These are phyloP conservation scores for Carapus acus DNA, from an alignment of 2,797 vertebrate species.

Conservation along the genomic window DNA sequence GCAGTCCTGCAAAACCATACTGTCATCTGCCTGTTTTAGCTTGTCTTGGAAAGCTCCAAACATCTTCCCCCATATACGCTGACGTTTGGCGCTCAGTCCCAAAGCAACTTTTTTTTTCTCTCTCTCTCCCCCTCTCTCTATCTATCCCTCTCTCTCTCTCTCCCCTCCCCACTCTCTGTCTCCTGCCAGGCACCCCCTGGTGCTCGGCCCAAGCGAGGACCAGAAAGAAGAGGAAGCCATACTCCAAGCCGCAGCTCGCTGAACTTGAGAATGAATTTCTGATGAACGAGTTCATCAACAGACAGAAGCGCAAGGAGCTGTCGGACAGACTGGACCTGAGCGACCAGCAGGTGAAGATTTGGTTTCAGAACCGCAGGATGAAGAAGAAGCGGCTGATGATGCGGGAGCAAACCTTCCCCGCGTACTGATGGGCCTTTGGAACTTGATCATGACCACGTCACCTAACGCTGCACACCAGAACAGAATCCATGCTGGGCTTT, in stretches of 20 bases:
- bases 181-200: constrained; percentile 79
- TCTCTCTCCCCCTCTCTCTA: too few relatives aligned
- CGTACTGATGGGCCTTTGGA: constrained; percentile 74
- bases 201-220: constrained; percentile 81
- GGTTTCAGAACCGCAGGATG: constrained; percentile 88
- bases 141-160: too few relatives aligned
- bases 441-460: constrained; percentile 56
- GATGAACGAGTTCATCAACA: constrained; percentile 90
- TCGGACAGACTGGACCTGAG: constrained; percentile 86
- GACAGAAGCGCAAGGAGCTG: constrained; percentile 89
- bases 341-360: constrained; percentile 82
- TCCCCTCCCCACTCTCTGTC: constrained; percentile 14
- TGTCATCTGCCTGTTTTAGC: too few relatives aligned
- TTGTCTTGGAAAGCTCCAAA: too few relatives aligned
- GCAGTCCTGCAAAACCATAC: too few relatives aligned
- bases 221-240: constrained; percentile 92
- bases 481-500: background rate
- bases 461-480: constrained; percentile 35
- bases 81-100: too few relatives aligned
- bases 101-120: too few relatives aligned
- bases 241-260: constrained; percentile 89
- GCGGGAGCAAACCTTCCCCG: constrained; percentile 83
- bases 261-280: constrained; percentile 94
- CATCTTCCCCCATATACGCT: too few relatives aligned
- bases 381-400: constrained; percentile 92